phyloP scores from a whole-genome alignment of 1,140 invertebrate genomes.

The Penaeus chinensis region DNA sequence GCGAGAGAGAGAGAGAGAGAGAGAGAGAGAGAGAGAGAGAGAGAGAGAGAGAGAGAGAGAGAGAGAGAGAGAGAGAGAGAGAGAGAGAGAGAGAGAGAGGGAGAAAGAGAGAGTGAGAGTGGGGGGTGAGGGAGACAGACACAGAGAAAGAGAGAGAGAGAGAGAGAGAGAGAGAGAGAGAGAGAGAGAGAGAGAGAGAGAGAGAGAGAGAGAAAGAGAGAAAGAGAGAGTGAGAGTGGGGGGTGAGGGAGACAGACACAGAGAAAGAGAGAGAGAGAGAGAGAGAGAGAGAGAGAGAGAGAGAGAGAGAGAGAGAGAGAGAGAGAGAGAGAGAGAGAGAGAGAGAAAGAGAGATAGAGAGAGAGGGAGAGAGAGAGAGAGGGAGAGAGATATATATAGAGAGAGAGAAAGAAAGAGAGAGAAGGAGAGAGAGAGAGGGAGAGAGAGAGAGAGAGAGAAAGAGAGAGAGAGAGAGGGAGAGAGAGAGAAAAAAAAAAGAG shows the following conservation, averaged over 20 bases:
- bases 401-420: background rate
- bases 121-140: background rate
- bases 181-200: background rate
- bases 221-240: background rate
- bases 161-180: background rate
- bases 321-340: background rate
- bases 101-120: background rate
- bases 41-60: background rate
- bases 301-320: background rate
- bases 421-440: background rate
- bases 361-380: background rate
- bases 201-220: background rate
- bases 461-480: background rate
- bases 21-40: background rate
- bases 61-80: background rate
- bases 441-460: background rate
- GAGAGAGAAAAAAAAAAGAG: background rate
- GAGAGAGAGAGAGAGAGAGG: background rate
- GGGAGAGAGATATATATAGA: background rate
- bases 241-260: background rate
- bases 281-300: background rate
- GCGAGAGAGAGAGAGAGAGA: slow-evolving; percentile 23
- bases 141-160: background rate
- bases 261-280: background rate
- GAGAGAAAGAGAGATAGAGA: background rate